phyloP scores from a whole-genome alignment of 2,888 invertebrate genomes.

The Pyrocoelia pectoralis region DNA sequence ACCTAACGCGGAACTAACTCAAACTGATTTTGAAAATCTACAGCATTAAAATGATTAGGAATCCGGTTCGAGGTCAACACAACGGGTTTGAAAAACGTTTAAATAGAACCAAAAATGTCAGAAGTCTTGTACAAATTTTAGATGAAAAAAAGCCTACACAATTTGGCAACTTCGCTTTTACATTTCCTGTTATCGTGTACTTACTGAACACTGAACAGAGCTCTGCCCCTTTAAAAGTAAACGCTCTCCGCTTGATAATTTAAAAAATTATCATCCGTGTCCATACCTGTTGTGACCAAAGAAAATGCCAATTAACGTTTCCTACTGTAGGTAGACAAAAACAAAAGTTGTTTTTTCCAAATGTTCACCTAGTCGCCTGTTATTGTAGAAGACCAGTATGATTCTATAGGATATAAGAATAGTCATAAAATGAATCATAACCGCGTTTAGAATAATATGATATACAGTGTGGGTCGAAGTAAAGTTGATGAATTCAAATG shows the following conservation, averaged over 20 bases:
- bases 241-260: slow-evolving; percentile 40
- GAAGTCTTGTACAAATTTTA: too few species aligned
- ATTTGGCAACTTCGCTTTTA: slow-evolving; percentile 39
- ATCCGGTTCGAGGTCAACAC: too few species aligned
- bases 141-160: slow-evolving; percentile 4
- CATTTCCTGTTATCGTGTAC: slow-evolving; percentile 46
- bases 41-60: too few species aligned
- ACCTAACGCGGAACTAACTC: too few species aligned
- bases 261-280: slow-evolving; percentile 47
- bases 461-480: background rate
- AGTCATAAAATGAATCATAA: background rate
- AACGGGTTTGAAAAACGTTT: too few species aligned
- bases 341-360: background rate
- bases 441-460: background rate
- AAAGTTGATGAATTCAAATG: background rate
- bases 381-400: too few species aligned
- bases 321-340: background rate
- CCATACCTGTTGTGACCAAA: slow-evolving; percentile 42
- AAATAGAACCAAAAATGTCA: too few species aligned
- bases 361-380: background rate
- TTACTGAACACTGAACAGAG: slow-evolving; percentile 29
- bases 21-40: too few species aligned
- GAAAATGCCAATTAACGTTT: slow-evolving; percentile 21
- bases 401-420: background rate
- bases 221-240: slow-evolving; percentile 35